Evolutionary conservation across 1,140 invertebrate species (phyloP).

Genomic region (Conopomorpha cramerella): DNA sequence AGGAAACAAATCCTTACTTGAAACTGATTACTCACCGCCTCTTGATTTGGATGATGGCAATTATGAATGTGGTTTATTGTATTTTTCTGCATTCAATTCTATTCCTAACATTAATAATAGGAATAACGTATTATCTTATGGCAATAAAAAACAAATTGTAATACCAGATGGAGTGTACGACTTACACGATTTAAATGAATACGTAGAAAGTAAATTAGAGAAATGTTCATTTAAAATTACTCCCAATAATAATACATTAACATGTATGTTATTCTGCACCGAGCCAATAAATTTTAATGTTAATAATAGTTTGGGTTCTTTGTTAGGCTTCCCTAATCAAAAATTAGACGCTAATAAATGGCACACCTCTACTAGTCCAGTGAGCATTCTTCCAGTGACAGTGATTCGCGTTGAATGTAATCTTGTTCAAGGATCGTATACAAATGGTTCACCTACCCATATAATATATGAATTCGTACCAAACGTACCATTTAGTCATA

Average conservation of each 20-base stretch:
- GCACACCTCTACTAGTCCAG: constrained; percentile 2
- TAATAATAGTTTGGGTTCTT: not conserved
- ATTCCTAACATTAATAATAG: constrained; percentile 3
- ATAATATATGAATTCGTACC: constrained; percentile 5
- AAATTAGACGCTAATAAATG: constrained; percentile 4
- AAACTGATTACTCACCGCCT: not conserved
- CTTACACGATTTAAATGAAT: constrained; percentile 1
- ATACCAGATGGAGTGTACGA: constrained; percentile 1
- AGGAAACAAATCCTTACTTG: constrained; percentile 3
- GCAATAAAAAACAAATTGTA: not conserved
- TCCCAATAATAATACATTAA: constrained; percentile 4
- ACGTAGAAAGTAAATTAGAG: constrained; percentile 1
- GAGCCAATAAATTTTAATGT: constrained; percentile 3
- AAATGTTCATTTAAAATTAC: constrained; percentile 1
- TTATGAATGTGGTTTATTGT: constrained; percentile 6
- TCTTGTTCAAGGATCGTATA: constrained; percentile 3
- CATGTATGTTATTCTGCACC: constrained; percentile 2
- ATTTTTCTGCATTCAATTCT: constrained; percentile 5
- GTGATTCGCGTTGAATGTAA: constrained; percentile 6
- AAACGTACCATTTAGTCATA: constrained; percentile 4
- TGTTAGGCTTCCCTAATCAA: constrained; percentile 1
- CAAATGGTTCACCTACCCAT: constrained; percentile 2
- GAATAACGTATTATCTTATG: constrained; percentile 5
- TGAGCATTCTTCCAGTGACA: constrained; percentile 5
- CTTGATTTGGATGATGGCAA: constrained; percentile 2